Conservation (phyloP, 1,140 invertebrate species). For the Drosophila orosa region DNA sequence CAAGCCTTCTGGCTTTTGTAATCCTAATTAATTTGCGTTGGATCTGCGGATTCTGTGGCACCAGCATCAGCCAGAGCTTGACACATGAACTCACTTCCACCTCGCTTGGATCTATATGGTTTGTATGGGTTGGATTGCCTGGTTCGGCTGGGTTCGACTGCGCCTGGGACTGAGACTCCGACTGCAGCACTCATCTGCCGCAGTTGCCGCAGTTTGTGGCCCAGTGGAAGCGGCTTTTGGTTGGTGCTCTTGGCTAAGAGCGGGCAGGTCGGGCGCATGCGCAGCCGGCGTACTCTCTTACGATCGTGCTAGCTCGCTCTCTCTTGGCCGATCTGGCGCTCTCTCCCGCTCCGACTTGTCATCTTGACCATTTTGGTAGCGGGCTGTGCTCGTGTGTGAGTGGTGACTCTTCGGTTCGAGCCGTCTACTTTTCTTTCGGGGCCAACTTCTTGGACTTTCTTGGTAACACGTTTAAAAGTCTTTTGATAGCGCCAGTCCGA, state of each 20-base stretch:
- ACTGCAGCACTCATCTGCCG: slow-evolving; percentile 38
- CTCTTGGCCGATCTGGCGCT: slow-evolving; percentile 13
- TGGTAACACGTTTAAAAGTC: slow-evolving; percentile 82
- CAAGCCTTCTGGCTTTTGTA: slow-evolving; percentile 43
- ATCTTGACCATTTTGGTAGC: slow-evolving; percentile 66
- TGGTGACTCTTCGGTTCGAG: slow-evolving; percentile 37
- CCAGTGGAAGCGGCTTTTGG: slow-evolving; percentile 1
- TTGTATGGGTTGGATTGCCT: not conserved
- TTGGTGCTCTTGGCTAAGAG: slow-evolving; percentile 48
- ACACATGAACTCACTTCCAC: slow-evolving; percentile 23
- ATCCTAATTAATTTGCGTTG: slow-evolving; percentile 61
- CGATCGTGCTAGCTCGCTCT: slow-evolving; percentile 11
- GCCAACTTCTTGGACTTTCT: slow-evolving; percentile 79
- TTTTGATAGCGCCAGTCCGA: slow-evolving; percentile 72
- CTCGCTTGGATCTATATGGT: not conserved
- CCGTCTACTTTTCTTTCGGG: slow-evolving; percentile 73
- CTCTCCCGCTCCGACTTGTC: slow-evolving; percentile 28
- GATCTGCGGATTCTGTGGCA: slow-evolving; percentile 14
- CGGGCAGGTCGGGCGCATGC: slow-evolving; percentile 38
- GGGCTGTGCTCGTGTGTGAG: slow-evolving; percentile 7
- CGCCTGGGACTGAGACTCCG: not conserved
- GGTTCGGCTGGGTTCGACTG: slow-evolving; percentile 6
- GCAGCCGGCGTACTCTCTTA: slow-evolving; percentile 51
- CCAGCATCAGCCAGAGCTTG: slow-evolving; percentile 9
- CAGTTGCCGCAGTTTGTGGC: slow-evolving; percentile 7